Percentiles rank a stretch among this genome's conserved stretches.
Conservation (phyloP, 2,888 invertebrate genomes). For the Coelinius sp. region DNA sequence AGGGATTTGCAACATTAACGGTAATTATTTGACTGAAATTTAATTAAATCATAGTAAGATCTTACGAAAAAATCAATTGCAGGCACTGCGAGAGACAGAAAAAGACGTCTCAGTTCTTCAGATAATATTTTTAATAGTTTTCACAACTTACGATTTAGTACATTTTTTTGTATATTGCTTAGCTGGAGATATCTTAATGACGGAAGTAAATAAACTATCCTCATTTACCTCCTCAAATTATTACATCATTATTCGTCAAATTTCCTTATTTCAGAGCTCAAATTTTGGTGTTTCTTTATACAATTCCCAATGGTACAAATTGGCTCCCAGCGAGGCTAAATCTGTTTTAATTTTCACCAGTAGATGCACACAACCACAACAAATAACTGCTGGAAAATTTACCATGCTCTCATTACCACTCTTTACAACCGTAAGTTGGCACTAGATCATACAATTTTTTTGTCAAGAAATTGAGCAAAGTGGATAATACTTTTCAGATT, state of each 20-base stretch:
- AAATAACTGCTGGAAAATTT: constrained; percentile 7
- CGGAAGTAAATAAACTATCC: constrained; percentile 39
- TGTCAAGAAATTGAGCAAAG: not conserved
- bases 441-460: no score
- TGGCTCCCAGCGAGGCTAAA: not conserved
- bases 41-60: no score
- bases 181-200: constrained; percentile 39
- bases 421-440: not conserved
- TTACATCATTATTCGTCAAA: not conserved
- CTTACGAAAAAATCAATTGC: not conserved
- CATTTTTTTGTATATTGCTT: constrained; percentile 44
- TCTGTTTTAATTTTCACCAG: not conserved
- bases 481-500: not conserved
- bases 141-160: constrained; percentile 36
- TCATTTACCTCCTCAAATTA: no score
- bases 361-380: constrained; percentile 1
- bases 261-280: constrained; percentile 3
- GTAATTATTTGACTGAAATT: no score
- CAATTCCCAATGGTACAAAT: not conserved
- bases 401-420: not conserved
- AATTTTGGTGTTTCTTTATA: not conserved
- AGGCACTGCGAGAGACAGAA: constrained; percentile 31
- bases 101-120: constrained; percentile 32
- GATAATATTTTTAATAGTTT: constrained; percentile 40
- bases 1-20: constrained; percentile 54